Evolutionary conservation across 1,140 invertebrate genomes (phyloP), one percentile per base, ranked within the genome.

Genomic region (Lordiphosa mommai): DNA sequence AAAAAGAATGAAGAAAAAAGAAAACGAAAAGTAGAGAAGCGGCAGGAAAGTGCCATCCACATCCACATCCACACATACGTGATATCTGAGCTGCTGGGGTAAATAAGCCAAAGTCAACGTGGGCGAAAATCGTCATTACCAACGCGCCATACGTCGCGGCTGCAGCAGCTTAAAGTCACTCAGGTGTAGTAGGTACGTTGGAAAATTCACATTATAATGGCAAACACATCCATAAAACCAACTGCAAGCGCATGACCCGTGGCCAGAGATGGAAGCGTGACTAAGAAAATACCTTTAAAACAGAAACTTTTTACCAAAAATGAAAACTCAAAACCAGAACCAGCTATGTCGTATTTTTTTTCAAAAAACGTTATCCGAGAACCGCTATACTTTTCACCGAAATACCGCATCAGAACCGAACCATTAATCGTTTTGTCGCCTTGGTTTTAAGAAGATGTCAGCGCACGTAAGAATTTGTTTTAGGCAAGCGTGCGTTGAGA

Each of bases 151-250:
- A 74, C 57, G 57, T 60, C 53, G 66, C 60, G 53, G 33, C 60
- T 50, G 57, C 36, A 47, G 38, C 56, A 71, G 71, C 71, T 80
- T 84, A 82, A 82, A 72, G 61, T 68, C 61, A 72, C 61, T 82
- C 57, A 67, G 40, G 50, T 61, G 56, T 66, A 50, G 40, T 58
- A 57, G 30, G 41, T 59, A 34, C 48, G 37, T 32, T 38, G 33
- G 12, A 71, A 71, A 59, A 43, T 55, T 29, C 59, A 57, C 66
- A 59, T 61, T 74, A 44, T 43, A 58, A 51, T 70, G 33, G 36
- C 30, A 32, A 58, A 47, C 33, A 43, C 66, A 65, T 53, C 44
- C 50, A 65, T 52, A 55, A 48, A 29, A 47, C 16, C 37, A 46
- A 29, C 43, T 64, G 43, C 46, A 55, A 20, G 23, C 10, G 17